Conservation (phyloP, 2,113 vertebrate genomes). For the Athene noctua region DNA sequence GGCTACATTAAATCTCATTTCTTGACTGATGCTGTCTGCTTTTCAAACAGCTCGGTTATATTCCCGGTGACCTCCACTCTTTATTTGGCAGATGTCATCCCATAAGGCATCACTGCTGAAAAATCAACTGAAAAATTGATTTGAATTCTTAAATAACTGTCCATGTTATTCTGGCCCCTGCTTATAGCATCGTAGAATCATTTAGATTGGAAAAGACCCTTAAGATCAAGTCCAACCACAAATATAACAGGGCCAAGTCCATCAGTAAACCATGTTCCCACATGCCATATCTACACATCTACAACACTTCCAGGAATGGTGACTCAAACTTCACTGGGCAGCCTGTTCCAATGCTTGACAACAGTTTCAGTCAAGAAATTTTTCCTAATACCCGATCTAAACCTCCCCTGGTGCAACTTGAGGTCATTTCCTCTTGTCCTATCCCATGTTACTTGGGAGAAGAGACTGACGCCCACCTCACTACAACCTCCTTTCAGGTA, state of each 20-base stretch:
- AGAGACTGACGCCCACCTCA: too few relatives aligned
- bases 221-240: too few relatives aligned
- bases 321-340: too few relatives aligned
- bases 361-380: too few relatives aligned
- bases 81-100: background rate
- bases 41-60: background rate
- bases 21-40: background rate
- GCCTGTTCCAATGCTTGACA: too few relatives aligned
- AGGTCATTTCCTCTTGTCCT: too few relatives aligned
- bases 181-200: background rate
- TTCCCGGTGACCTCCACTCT: background rate
- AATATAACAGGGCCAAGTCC: too few relatives aligned
- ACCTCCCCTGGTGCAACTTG: too few relatives aligned
- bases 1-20: background rate
- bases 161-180: background rate
- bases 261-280: too few relatives aligned
- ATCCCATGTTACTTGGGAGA: too few relatives aligned
- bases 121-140: background rate
- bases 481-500: too few relatives aligned
- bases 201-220: background rate
- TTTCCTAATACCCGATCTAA: too few relatives aligned
- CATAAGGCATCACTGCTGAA: background rate
- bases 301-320: background rate
- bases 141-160: background rate
- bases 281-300: fast-evolving